Conservation (phyloP, 2,888 invertebrate species). For the Odontothrips loti region DNA sequence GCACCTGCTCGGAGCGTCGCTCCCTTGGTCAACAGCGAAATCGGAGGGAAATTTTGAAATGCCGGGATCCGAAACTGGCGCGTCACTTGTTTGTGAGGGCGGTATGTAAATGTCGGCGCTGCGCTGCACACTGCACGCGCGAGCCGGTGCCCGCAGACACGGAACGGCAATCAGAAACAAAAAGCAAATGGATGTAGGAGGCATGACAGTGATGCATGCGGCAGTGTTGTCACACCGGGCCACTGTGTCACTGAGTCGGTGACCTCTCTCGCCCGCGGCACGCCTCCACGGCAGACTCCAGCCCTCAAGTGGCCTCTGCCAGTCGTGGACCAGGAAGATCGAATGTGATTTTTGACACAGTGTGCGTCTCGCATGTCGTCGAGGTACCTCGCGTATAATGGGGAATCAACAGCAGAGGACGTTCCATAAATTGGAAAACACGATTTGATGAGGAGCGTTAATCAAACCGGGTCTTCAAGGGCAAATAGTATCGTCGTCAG, state of each 20-base stretch:
- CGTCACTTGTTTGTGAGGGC: neutral
- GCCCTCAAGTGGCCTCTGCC: neutral
- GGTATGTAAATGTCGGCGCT: neutral
- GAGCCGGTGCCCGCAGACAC: too few species aligned
- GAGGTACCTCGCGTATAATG: neutral
- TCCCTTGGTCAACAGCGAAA: neutral
- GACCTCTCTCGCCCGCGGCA: neutral
- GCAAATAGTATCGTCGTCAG: neutral
- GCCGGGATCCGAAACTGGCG: neutral
- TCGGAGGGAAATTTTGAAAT: neutral
- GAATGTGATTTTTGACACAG: neutral
- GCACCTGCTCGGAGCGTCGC: neutral
- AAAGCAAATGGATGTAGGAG: too few species aligned
- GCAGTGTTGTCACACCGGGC: neutral
- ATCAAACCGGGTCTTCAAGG: neutral
- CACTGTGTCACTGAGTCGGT: neutral
- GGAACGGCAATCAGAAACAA: too few species aligned
- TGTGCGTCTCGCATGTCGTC: neutral
- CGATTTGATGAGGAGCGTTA: neutral
- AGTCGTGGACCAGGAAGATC: neutral
- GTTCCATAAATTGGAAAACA: neutral
- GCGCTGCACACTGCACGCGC: too few species aligned
- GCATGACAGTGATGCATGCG: neutral
- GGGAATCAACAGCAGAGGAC: neutral
- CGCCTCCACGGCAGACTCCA: neutral